A percentile compares a stretch with the other conserved stretches of the same genome.
Conservation (phyloP, 1,140 invertebrate genomes). For the Cotesia chilonis region DNA sequence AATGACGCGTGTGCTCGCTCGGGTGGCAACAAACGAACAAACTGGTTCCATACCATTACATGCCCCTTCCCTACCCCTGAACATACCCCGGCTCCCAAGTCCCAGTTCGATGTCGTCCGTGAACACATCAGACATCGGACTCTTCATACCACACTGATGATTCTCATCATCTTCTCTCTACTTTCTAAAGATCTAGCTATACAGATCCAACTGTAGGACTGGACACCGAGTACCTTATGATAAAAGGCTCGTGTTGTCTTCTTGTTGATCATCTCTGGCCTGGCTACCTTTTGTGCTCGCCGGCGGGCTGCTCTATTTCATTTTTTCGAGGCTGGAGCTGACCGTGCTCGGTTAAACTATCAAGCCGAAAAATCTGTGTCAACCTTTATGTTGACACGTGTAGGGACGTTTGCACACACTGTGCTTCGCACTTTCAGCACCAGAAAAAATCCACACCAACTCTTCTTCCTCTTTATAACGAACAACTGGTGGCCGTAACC, state of each 20-base stretch:
- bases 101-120: slow-evolving; percentile 22
- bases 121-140: background rate
- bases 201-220: no score
- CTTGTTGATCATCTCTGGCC: background rate
- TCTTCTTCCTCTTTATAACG: no score
- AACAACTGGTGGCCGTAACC: no score
- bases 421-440: no score
- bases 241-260: no score
- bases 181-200: background rate
- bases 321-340: background rate
- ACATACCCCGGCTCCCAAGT: no score
- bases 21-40: slow-evolving; percentile 37
- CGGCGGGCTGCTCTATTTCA: slow-evolving; percentile 20
- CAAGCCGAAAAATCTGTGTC: slow-evolving; percentile 40
- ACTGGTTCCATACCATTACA: slow-evolving; percentile 27
- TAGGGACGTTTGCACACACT: slow-evolving; percentile 35
- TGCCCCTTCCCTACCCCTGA: no score
- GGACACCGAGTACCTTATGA: no score
- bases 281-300: background rate
- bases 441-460: no score
- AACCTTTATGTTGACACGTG: slow-evolving; percentile 40
- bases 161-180: background rate
- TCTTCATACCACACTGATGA: background rate
- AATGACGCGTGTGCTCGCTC: slow-evolving; percentile 33
- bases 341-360: slow-evolving; percentile 15